These are phyloP conservation scores for Heliconius ismenius DNA, from an alignment of 2,888 invertebrate genomes.

Conservation along the genomic window DNA sequence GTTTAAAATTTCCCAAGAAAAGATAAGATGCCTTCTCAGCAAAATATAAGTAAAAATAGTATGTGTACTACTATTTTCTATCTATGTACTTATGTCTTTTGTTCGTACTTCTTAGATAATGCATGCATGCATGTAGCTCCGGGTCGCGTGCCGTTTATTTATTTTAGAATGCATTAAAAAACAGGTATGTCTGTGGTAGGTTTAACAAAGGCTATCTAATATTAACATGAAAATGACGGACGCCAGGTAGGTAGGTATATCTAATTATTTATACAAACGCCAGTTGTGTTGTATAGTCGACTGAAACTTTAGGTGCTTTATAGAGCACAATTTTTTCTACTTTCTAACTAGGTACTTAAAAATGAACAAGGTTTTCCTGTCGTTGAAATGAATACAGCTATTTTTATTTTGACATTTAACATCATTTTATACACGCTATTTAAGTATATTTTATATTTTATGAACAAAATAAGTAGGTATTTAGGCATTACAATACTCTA, in stretches of 20 bases:
- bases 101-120: slow-evolving; percentile 31
- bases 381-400: not conserved
- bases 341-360: not conserved
- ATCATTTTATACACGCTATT: not conserved
- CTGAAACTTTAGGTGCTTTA: not conserved
- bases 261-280: slow-evolving; percentile 12
- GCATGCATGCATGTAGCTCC: slow-evolving; percentile 13
- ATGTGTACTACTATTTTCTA: too few relatives aligned
- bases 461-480: too few relatives aligned
- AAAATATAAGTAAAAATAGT: too few relatives aligned
- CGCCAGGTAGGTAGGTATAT: not conserved
- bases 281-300: not conserved
- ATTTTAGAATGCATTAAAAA: slow-evolving; percentile 37
- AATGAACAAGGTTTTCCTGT: not conserved
- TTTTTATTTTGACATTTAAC: not conserved
- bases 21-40: not conserved
- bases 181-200: slow-evolving; percentile 19
- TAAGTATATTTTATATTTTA: not conserved
- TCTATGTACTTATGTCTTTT: not conserved
- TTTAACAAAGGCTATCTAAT: not conserved
- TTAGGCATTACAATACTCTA: too few relatives aligned
- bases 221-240: slow-evolving; percentile 2
- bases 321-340: not conserved
- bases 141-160: slow-evolving; percentile 34
- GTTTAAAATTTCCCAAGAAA: not conserved